Conservation (phyloP, 2,888 invertebrate species). For the Ophioninae sp. region DNA sequence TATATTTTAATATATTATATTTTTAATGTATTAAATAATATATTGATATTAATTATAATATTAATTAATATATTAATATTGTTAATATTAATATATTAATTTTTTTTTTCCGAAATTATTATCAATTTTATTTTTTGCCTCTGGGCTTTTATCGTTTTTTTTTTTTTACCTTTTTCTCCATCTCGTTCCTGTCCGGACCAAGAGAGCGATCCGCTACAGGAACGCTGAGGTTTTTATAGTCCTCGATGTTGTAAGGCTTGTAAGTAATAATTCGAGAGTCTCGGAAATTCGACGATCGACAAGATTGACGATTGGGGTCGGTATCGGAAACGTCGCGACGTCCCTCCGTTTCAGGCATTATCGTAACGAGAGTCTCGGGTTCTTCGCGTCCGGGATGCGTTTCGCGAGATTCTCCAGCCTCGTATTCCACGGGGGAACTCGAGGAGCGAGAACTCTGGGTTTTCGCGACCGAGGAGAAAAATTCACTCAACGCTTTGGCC, state of each 20-base stretch:
- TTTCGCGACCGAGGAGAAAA: slow-evolving; percentile 67
- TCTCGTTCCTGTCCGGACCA: slow-evolving; percentile 71
- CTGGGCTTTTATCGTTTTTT: neutral
- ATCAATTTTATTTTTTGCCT: neutral
- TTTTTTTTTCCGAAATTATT: too few species aligned
- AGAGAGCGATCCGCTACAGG: slow-evolving; percentile 72
- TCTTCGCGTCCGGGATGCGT: slow-evolving; percentile 58
- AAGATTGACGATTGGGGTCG: slow-evolving; percentile 53
- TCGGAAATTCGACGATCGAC: slow-evolving; percentile 49
- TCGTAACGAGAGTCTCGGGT: slow-evolving; percentile 39
- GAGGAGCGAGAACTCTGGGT: slow-evolving; percentile 73
- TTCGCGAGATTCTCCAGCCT: slow-evolving; percentile 52
- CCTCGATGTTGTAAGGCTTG: slow-evolving; percentile 71
- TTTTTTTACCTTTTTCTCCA: slow-evolving; percentile 69
- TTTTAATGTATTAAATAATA: too few species aligned
- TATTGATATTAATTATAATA: too few species aligned
- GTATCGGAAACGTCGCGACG: slow-evolving; percentile 19
- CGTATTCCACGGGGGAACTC: slow-evolving; percentile 52
- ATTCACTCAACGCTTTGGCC: slow-evolving; percentile 38
- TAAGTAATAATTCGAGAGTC: slow-evolving; percentile 48
- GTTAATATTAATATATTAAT: too few species aligned
- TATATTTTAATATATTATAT: too few species aligned
- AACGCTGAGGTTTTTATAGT: slow-evolving; percentile 69
- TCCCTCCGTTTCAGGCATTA: slow-evolving; percentile 28
- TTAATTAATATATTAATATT: too few species aligned